Evolutionary conservation across 1,140 invertebrate species (phyloP), one percentile per base, ranked within the genome.

Genomic region (Atta colombica): DNA sequence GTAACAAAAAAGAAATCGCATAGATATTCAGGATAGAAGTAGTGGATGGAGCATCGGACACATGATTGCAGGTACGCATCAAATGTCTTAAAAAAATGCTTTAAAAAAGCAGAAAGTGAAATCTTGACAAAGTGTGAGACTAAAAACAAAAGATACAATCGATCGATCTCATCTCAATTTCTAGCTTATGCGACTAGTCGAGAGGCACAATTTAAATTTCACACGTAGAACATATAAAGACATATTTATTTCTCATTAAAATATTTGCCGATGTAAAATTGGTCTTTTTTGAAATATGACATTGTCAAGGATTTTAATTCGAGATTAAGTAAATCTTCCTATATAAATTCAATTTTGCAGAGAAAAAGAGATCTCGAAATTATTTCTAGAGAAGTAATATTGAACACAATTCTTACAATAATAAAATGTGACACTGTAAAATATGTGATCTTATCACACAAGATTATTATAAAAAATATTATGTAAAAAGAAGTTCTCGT

Each of bases 71-170:
- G 6, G 63, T 87, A 77, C 55, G 86, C 81, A 55, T 2, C 12
- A 12, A 85, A 55, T 58, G 72, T 39, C 35, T 74, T 87, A 45
- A 85, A 85, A 87, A 82, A 72, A 12, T 7, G 5, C 14, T 25
- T 28, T 18, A 18, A 60, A 85, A 66, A 65, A 49, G 16, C 31
- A 61, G 60, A 85, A 85, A 85, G 82, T 78, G 82, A 85, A 85
- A 85, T 61, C 74, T 85, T 85, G 58, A 74, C 31, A 8, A 84
- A 60, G n/a, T 31, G 60, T 60, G 31, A 53, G 18, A 39, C 31
- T 49, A 77, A 85, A 85, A 85, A 51, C 72, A 60, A 55, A 60
- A 58, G 35, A 60, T 72, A 60, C 53, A 35, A 60, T 58, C 51
- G 63, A 81, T 39, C 16, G 66, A 58, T 49, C 35, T 35, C 60